A percentile compares a stretch with the other conserved stretches of the same genome.
Conservation (phyloP, 2,888 invertebrate genomes). For the Dynastes hyllus region DNA sequence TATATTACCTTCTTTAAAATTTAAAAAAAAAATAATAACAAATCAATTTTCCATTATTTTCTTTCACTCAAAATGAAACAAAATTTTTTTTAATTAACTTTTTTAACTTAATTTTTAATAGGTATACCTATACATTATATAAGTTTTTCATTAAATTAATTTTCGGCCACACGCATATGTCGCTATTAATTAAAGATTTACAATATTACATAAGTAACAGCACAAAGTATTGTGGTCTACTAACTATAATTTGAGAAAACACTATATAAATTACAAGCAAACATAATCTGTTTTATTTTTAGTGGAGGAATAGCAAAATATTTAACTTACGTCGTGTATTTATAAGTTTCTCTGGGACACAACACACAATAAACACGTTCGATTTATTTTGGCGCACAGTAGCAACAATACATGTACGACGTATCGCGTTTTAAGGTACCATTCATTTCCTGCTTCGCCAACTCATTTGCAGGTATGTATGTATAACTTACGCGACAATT, state of each 20-base stretch:
- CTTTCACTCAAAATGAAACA: no score
- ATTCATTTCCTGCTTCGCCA: conserved; percentile 4
- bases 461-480: background rate
- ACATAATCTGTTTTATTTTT: background rate
- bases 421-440: background rate
- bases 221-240: background rate
- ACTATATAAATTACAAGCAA: background rate
- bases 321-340: conserved; percentile 41
- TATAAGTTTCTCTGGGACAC: conserved; percentile 42
- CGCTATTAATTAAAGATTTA: no score
- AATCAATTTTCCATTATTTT: no score
- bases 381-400: conserved; percentile 44
- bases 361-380: conserved; percentile 36
- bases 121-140: no score
- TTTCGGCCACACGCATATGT: no score
- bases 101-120: no score
- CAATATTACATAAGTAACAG: no score
- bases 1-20: no score
- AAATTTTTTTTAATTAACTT: no score
- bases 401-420: conserved; percentile 1
- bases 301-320: conserved; percentile 12
- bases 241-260: background rate
- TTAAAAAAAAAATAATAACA: no score
- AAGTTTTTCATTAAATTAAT: no score
- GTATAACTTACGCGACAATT: conserved; percentile 18